These are phyloP conservation scores for Lamellibrachia luymesi DNA, from an alignment of 1,140 invertebrate species.

Conservation along the genomic window DNA sequence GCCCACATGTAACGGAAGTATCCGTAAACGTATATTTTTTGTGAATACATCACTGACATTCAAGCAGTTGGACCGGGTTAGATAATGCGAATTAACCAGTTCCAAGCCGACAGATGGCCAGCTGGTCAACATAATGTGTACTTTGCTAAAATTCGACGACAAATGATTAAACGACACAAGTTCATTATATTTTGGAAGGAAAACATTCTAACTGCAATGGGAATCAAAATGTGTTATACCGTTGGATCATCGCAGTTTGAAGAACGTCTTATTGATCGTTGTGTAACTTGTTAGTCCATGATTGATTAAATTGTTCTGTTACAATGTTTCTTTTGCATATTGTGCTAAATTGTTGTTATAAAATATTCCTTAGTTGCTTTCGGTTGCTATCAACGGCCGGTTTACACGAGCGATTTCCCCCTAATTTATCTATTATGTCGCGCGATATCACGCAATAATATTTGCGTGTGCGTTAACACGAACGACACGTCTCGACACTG, in stretches of 20 bases:
- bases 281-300: not conserved
- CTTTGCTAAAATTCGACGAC: not conserved
- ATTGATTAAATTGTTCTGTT: not conserved
- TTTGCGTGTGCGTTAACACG: not conserved
- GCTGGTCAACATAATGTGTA: not conserved
- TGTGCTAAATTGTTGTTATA: not conserved
- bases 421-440: no score
- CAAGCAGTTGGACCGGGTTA: not conserved
- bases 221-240: not conserved
- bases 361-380: not conserved
- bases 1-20: not conserved
- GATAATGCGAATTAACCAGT: not conserved
- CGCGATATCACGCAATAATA: not conserved
- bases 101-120: not conserved
- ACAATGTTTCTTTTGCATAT: not conserved
- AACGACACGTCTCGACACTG: not conserved
- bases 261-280: no score
- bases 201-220: not conserved
- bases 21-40: not conserved
- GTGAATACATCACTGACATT: not conserved
- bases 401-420: no score
- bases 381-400: no score
- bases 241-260: not conserved
- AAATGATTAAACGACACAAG: not conserved
- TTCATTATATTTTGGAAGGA: not conserved